Evolutionary conservation across 2,888 invertebrate species (phyloP).

Genomic region (Sphinx pinastri): DNA sequence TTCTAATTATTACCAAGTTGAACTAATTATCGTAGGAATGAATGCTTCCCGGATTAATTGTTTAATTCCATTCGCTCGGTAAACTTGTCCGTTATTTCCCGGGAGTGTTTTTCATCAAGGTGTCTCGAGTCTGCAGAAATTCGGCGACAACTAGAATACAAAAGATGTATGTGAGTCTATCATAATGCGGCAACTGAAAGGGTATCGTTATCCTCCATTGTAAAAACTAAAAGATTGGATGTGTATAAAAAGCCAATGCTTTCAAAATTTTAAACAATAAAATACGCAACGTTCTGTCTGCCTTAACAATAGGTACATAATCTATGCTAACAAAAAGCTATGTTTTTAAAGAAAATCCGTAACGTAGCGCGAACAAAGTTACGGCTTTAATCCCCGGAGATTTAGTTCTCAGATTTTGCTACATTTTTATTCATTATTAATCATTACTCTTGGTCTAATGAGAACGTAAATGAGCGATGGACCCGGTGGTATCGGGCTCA

Average conservation of each 20-base stretch:
- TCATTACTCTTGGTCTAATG: too few species aligned
- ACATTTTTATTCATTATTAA: too few species aligned
- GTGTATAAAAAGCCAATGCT: background rate
- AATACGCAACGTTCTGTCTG: background rate
- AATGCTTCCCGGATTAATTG: background rate
- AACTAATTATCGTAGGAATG: constrained; percentile 1
- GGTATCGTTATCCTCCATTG: background rate
- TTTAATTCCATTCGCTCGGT: background rate
- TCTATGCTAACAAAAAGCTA: too few species aligned
- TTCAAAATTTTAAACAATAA: background rate
- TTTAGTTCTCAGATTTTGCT: too few species aligned
- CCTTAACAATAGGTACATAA: too few species aligned
- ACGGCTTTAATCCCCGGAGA: too few species aligned
- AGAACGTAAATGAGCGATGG: too few species aligned
- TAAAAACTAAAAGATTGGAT: background rate
- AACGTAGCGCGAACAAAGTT: too few species aligned
- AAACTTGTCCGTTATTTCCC: constrained; percentile 1
- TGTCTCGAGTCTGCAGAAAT: constrained; percentile 1
- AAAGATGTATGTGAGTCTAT: background rate
- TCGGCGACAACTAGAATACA: constrained; percentile 1
- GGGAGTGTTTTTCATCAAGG: constrained; percentile 1
- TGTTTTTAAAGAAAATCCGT: too few species aligned
- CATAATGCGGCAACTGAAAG: constrained; percentile 14
- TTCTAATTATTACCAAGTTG: background rate
- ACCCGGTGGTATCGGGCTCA: too few species aligned